phyloP scores from a whole-genome alignment of 2,113 vertebrate genomes.

The Phalacrocorax aristotelis region DNA sequence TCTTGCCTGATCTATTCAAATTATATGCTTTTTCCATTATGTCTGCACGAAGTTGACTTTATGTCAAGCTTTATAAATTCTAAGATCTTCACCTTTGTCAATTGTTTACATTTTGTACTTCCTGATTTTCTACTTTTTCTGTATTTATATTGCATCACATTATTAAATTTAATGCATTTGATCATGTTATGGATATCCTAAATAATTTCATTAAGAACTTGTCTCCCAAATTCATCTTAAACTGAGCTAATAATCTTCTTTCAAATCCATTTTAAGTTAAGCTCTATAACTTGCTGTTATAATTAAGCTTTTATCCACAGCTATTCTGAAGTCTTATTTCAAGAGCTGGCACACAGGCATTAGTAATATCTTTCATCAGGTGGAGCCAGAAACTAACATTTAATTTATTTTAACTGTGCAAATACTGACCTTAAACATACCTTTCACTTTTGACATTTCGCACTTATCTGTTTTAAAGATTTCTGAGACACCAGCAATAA shows the following conservation, averaged over 20 bases:
- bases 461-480: neutral
- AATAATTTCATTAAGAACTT: neutral
- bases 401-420: neutral
- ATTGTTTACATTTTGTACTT: neutral
- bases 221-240: neutral
- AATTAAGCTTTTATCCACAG: neutral
- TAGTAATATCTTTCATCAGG: neutral
- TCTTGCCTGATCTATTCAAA: neutral
- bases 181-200: neutral
- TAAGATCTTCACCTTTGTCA: neutral
- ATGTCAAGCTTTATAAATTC: neutral
- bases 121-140: neutral
- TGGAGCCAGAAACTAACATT: neutral
- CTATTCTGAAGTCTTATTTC: neutral
- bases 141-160: neutral
- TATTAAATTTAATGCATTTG: neutral
- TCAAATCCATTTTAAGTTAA: neutral
- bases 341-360: neutral
- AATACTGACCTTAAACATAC: neutral
- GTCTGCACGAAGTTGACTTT: neutral
- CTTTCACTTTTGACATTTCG: neutral
- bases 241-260: neutral
- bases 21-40: neutral
- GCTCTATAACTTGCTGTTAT: neutral
- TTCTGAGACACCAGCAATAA: neutral